Evolutionary conservation across 2,888 invertebrate species (phyloP), one percentile per base, ranked within the genome.

Genomic region (Julus scanicus): DNA sequence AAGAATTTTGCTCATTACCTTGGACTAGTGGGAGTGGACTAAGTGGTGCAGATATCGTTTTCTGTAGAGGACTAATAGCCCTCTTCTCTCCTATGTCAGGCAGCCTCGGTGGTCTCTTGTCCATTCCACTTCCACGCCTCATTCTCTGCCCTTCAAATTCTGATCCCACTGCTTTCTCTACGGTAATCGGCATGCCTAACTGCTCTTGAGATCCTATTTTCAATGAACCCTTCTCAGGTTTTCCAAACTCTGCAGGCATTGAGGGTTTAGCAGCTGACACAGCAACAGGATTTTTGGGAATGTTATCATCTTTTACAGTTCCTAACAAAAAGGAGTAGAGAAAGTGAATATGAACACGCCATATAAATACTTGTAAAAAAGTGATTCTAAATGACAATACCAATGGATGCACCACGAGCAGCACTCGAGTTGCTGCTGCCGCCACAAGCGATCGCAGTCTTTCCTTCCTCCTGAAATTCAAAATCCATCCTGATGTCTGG

Each of bases 381-480:
- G 37, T 39, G 44, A 44, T 37, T 80, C 13, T 37, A 80, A 80
- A 15, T 4, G 13, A 80, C 37, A 15, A 37, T 37, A 80, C 80
- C 80, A 80, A 39, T 37, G 3, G 80, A 39, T 37, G 13, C 13
- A 11, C 37, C 80, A 39, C 13, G 37, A 37, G 37, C 15, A 13
- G 15, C 4, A 37, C 37, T 80, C 4, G 80, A 15, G 37, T 17
- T 85, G 15, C 13, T n/a, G 29, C 13, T 85, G 48, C 15, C 13
- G 9, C 29, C 29, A n/a, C 29, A 0, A 29, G 29, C 29, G 29
- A 29, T 29, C 1, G 29, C 29, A 29, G 44, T 17, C 17, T 94
- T 92, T 94, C 94, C 90, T 96, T 96, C 96, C 96, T 97, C 91
- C 95, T 96, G 1, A 96, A 95, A 89, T 96, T 96, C 97, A 39